Base-by-base conservation (phyloP, 2,797 vertebrate species). In the Gymnoscopelus microlampas region DNA sequence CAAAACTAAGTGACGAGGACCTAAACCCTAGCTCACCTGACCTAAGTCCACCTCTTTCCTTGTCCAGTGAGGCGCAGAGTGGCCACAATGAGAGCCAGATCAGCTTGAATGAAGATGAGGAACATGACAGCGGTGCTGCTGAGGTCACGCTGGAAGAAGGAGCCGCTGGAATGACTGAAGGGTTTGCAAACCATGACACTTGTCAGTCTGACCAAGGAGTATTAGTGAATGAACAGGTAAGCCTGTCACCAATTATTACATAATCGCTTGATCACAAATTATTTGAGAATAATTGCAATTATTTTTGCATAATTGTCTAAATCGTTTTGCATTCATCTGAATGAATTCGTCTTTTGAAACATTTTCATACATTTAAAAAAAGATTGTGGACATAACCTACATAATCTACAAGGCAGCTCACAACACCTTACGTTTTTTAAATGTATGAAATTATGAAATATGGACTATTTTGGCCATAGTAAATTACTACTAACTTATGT, bases 41-140 rank as follows among this genome's bases (percentile, higher is more conserved):
- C 14, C 5, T 68, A 15, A 50, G 7, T 15, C 13, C 19, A 29
- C 68, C 48, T 54, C 32, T 44, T 51, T 48, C 66, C 39, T 32
- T 56, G 13, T 14, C 59, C 51, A 32, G 53, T 5, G 64, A 66
- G 5, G 55, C 15, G 9, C 35, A 44, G 29, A 60, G 39, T 51
- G 54, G 7, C 14, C 55, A 23, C 54, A 23, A 12, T 58, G 24
- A 5, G 5, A 14, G 9, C 44, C n/a, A 44, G 51, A 13, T 35
- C 12, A 63, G 70, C 53, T 3, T 14, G 0, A 39, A 8, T n/a
- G 23, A 3, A 60, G 73, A 77, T 2, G 67, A 65, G 47, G 51
- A 63, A 44, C 26, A 11, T 13, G 14, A 53, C 12, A n/a, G 44
- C 14, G 9, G 12, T 6, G 35, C 60, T 23, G 70, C 35, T 8